Percentiles rank a stretch among this genome's conserved stretches.
Conservation (phyloP, 2,888 invertebrate species). For the Quadriops clusia region DNA sequence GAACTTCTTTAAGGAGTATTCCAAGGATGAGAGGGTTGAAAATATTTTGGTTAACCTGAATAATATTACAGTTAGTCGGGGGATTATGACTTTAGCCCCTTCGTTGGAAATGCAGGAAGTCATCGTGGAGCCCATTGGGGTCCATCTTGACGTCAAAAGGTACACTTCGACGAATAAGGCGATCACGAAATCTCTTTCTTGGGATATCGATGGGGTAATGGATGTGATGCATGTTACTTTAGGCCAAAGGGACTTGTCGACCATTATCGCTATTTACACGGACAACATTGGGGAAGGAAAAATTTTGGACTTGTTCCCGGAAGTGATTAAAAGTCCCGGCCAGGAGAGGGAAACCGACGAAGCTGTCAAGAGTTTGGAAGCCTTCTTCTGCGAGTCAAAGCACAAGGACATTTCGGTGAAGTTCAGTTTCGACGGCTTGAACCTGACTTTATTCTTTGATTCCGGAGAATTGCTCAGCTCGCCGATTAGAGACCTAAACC, state of each 20-base stretch:
- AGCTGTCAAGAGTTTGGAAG: conserved; percentile 54
- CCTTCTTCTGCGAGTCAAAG: conserved; percentile 58
- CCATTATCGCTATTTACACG: conserved; percentile 56
- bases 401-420: conserved; percentile 48
- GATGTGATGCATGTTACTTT: conserved; percentile 56
- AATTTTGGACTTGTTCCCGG: conserved; percentile 39
- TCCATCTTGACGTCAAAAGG: conserved; percentile 62
- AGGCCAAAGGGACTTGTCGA: conserved; percentile 63
- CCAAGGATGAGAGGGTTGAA: conserved; percentile 46
- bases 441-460: conserved; percentile 58
- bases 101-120: conserved; percentile 67
- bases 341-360: conserved; percentile 21
- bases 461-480: conserved; percentile 64
- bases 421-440: conserved; percentile 57
- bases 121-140: conserved; percentile 59
- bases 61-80: conserved; percentile 54
- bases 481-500: conserved; percentile 59
- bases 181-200: conserved; percentile 23
- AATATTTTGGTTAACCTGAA: conserved; percentile 59
- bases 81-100: conserved; percentile 61
- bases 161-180: conserved; percentile 40
- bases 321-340: conserved; percentile 21
- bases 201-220: conserved; percentile 53
- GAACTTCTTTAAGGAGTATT: conserved; percentile 54
- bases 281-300: conserved; percentile 56